These are phyloP conservation scores for Denticeps clupeoides DNA, from an alignment of 2,797 vertebrate genomes.

Conservation along the genomic window DNA sequence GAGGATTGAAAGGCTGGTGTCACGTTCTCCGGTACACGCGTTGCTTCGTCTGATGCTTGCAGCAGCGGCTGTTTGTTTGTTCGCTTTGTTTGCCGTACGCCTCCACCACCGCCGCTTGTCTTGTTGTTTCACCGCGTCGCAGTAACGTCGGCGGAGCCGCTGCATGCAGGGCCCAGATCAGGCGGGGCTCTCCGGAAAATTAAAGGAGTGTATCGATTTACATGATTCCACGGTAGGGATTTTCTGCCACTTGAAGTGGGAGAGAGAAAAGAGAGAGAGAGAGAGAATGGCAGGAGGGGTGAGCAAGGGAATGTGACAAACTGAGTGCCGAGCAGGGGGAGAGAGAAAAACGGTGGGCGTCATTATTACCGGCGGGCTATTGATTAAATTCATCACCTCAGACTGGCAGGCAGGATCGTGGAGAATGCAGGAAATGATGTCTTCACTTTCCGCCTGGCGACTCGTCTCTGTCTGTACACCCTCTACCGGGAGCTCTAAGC, in stretches of 20 bases:
- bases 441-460: slow-evolving; percentile 1
- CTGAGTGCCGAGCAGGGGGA: no score
- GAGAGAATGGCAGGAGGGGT: neutral
- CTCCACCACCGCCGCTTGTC: neutral
- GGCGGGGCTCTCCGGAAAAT: neutral
- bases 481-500: neutral
- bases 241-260: no score
- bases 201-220: neutral
- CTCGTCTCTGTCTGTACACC: neutral
- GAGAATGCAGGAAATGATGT: neutral
- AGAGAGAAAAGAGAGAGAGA: neutral
- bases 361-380: slow-evolving; percentile 12
- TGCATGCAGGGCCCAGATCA: neutral
- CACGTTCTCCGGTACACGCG: no score
- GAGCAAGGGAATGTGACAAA: no score
- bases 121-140: no score
- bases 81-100: no score
- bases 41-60: no score
- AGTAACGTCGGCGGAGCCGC: no score
- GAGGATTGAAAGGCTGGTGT: no score
- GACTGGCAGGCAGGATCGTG: no score
- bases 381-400: slow-evolving; percentile 8
- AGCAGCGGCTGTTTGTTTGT: no score
- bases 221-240: neutral
- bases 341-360: neutral